A percentile compares a stretch with the other conserved stretches of the same genome.
Evolutionary conservation across 1,140 invertebrate species (phyloP).

Genomic region (Philopotamus ludificatus): DNA sequence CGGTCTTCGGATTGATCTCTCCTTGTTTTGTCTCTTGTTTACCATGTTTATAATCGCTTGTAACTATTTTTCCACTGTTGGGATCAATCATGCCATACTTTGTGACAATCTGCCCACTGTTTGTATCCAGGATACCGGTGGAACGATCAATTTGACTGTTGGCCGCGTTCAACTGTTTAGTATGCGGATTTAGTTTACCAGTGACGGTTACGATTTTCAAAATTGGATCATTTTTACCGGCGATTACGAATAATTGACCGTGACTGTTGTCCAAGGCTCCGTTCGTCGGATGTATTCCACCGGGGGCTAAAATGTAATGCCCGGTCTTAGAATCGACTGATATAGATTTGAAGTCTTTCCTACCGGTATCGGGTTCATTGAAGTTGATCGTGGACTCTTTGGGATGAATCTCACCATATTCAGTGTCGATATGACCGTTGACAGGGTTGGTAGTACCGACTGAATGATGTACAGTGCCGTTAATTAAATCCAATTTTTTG

Average conservation of each 20-base stretch:
- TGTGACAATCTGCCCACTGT: conserved; percentile 58
- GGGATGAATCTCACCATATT: conserved; percentile 59
- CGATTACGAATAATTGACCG: conserved; percentile 56
- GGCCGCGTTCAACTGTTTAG: conserved; percentile 57
- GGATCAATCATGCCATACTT: conserved; percentile 62
- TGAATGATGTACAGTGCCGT: conserved; percentile 57
- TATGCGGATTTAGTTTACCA: conserved; percentile 59
- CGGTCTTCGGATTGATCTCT: conserved; percentile 58
- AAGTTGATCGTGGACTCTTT: conserved; percentile 55
- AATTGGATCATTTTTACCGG: conserved; percentile 58
- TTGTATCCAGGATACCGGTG: conserved; percentile 57
- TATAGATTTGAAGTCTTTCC: conserved; percentile 54
- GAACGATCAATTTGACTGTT: conserved; percentile 59
- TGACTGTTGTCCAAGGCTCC: conserved; percentile 54
- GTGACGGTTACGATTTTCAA: conserved; percentile 59
- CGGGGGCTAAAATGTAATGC: conserved; percentile 57
- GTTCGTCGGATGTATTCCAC: conserved; percentile 56
- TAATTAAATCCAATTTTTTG: conserved; percentile 58
- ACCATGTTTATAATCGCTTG: conserved; percentile 58
- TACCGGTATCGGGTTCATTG: conserved; percentile 55
- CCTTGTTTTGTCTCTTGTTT: conserved; percentile 56
- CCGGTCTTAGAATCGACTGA: conserved; percentile 59
- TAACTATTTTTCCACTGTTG: conserved; percentile 56
- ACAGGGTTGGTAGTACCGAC: conserved; percentile 56
- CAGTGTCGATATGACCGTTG: conserved; percentile 59